Percentiles rank a stretch among this genome's conserved stretches.
Conservation (phyloP, 2,888 invertebrate genomes). For the Perithous albicinctus region DNA sequence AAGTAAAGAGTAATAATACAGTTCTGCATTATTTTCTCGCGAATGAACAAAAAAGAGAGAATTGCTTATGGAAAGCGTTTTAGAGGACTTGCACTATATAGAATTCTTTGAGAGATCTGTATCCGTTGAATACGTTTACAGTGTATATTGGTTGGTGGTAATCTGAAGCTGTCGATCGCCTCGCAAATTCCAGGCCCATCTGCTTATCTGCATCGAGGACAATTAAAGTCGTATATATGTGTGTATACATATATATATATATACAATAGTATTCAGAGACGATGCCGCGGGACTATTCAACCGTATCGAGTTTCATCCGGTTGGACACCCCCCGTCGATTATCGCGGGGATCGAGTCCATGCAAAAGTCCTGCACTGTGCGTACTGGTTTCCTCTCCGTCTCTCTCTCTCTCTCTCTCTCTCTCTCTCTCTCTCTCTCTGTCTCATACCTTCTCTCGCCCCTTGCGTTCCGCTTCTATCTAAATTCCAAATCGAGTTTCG, state of each 20-base stretch:
- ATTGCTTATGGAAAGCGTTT: not conserved
- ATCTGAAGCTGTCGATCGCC: constrained; percentile 52
- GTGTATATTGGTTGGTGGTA: constrained; percentile 14
- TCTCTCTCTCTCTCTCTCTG: constrained; percentile 19
- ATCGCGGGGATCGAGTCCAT: constrained; percentile 55
- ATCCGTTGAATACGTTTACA: constrained; percentile 36
- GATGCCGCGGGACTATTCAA: constrained; percentile 42
- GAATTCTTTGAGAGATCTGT: constrained; percentile 30
- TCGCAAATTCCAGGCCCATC: constrained; percentile 59
- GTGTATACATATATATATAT: not conserved
- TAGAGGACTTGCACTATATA: not conserved
- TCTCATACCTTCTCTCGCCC: constrained; percentile 14
- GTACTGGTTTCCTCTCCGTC: constrained; percentile 10
- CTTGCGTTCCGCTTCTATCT: constrained; percentile 49
- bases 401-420: too few species aligned
- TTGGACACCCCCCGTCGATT: constrained; percentile 66
- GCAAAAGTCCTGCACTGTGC: constrained; percentile 48
- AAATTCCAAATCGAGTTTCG: constrained; percentile 63
- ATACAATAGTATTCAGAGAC: constrained; percentile 8
- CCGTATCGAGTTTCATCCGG: constrained; percentile 66
- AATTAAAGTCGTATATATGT: constrained; percentile 59
- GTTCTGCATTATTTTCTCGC: not conserved
- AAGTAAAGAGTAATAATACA: too few species aligned
- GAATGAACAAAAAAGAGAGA: not conserved
- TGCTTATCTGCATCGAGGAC: constrained; percentile 63